phyloP scores from a whole-genome alignment of 2,113 vertebrate genomes.

The Rattus rattus region DNA sequence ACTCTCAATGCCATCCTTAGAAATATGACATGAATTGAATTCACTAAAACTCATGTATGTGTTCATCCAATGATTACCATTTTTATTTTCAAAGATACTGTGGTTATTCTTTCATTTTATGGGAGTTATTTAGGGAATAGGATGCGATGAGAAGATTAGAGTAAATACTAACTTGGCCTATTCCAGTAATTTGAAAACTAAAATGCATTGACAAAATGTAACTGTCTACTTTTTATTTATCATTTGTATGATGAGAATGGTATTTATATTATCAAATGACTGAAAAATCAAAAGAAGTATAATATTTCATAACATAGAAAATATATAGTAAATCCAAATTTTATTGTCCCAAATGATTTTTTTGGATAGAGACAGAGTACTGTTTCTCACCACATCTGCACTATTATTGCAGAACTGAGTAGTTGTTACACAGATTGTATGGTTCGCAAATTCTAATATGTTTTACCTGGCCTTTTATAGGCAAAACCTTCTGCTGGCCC shows the following conservation, averaged over 20 bases:
- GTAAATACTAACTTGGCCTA: not conserved
- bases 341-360: not conserved
- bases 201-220: not conserved
- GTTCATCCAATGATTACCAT: not conserved
- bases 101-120: not conserved
- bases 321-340: not conserved
- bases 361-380: not conserved
- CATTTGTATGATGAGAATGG: not conserved
- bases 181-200: not conserved
- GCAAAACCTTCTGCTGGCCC: not conserved
- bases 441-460: not conserved
- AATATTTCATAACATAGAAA: conserved; percentile 23
- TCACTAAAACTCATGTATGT: not conserved
- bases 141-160: not conserved
- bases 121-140: not conserved
- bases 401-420: not conserved
- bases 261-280: conserved; percentile 36
- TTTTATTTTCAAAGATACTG: conserved; percentile 1
- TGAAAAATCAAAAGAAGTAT: not conserved
- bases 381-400: not conserved
- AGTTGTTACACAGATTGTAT: not conserved
- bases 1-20: not conserved
- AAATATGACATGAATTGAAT: not conserved
- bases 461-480: not conserved
- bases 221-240: not conserved